These are phyloP conservation scores for Drosophila insularis DNA, from an alignment of 1,140 invertebrate genomes.

Conservation along the genomic window DNA sequence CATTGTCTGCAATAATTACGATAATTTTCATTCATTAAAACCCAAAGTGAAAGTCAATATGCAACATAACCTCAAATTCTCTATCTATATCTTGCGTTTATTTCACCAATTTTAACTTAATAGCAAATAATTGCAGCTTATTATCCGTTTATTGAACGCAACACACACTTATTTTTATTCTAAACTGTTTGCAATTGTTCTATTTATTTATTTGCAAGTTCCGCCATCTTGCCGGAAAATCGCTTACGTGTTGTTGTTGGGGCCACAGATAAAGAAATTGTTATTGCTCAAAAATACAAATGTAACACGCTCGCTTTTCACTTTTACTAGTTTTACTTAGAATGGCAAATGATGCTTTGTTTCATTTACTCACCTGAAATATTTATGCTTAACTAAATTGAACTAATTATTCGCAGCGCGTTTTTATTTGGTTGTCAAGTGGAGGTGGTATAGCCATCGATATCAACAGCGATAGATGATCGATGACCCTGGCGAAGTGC, in stretches of 20 bases:
- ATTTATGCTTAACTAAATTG: not conserved
- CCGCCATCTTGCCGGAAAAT: conserved; percentile 30
- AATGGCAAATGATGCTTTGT: not conserved
- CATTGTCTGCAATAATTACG: conserved; percentile 84
- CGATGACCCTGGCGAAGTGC: no score
- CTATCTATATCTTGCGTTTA: not conserved
- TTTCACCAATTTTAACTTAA: not conserved
- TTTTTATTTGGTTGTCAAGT: not conserved
- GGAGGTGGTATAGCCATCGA: no score
- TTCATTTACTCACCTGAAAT: not conserved
- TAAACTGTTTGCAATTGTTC: not conserved
- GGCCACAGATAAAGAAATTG: no score
- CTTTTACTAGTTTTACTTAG: no score
- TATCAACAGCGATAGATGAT: no score
- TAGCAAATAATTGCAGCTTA: not conserved
- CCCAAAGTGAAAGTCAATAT: conserved; percentile 34
- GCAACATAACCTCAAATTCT: conserved; percentile 28
- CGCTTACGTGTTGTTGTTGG: conserved; percentile 24
- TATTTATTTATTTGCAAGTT: conserved; percentile 1
- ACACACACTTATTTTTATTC: not conserved
- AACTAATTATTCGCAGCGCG: conserved; percentile 4
- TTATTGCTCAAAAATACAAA: not conserved
- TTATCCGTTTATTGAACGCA: not conserved
- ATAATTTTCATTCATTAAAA: not conserved
- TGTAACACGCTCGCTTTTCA: not conserved